Evolutionary conservation across 2,797 vertebrate species (phyloP).

Genomic region (Lithobates sylvaticus): DNA sequence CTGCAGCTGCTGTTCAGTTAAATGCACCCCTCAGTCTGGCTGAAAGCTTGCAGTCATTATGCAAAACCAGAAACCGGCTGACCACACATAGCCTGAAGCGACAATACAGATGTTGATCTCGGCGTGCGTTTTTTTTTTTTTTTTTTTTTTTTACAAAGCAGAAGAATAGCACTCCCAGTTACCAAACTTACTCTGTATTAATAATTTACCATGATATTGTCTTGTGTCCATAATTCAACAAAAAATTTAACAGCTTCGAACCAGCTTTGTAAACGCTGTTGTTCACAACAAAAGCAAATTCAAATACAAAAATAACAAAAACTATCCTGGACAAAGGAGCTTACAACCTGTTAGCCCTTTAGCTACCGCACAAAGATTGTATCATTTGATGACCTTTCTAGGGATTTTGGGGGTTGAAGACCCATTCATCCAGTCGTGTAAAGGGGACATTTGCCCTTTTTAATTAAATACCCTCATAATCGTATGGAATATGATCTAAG

Average conservation of each 20-base stretch:
- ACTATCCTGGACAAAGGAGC: neutral
- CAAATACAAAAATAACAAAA: neutral
- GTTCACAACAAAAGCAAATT: neutral
- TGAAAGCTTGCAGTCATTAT: constrained; percentile 10
- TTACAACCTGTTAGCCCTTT: neutral
- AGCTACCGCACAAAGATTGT: neutral
- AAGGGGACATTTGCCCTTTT: neutral
- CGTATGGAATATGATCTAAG: neutral
- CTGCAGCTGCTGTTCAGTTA: neutral
- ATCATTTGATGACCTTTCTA: neutral
- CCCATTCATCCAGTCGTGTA: neutral
- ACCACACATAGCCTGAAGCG: constrained; percentile 22
- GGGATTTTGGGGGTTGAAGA: neutral
- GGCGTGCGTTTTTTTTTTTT: neutral
- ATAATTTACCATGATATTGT: constrained; percentile 1
- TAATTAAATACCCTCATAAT: neutral
- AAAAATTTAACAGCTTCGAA: neutral
- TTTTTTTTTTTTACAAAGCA: constrained; percentile 1
- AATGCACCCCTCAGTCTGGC: constrained; percentile 12
- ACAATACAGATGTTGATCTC: constrained; percentile 27
- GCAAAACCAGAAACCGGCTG: constrained; percentile 15
- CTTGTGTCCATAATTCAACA: neutral
- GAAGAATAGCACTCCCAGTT: constrained; percentile 11
- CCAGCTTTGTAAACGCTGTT: neutral
- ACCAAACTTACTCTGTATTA: constrained; percentile 13